Conservation (phyloP, 2,888 invertebrate species). For the Rotaria magnacalcarata region DNA sequence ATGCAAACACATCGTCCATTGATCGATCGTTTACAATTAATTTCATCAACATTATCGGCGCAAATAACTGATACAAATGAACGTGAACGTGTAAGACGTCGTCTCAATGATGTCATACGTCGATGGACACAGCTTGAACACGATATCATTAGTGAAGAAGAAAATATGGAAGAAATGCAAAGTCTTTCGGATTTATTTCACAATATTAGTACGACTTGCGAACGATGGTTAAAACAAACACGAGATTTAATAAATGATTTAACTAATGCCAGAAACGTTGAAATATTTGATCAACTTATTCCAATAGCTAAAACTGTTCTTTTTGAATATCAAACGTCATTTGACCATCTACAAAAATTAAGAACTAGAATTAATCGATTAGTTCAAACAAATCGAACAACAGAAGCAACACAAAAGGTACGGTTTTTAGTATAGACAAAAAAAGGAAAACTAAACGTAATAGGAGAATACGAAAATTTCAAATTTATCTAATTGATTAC, state of each 20-base stretch:
- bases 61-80: conserved; percentile 1
- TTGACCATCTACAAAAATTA: not conserved
- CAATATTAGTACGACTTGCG: not conserved
- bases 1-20: conserved; percentile 14
- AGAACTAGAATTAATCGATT: conserved; percentile 9
- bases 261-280: not conserved
- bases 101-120: not conserved
- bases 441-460: too few relatives aligned
- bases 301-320: not conserved
- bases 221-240: not conserved
- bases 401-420: conserved; percentile 19
- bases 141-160: not conserved
- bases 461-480: too few relatives aligned
- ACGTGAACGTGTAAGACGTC: not conserved
- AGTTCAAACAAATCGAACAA: not conserved
- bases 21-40: conserved; percentile 27
- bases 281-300: not conserved
- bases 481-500: too few relatives aligned
- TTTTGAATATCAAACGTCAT: not conserved
- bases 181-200: not conserved
- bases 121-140: conserved; percentile 1
- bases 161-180: conserved; percentile 3
- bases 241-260: not conserved
- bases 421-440: too few relatives aligned
- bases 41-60: not conserved